Evolutionary conservation across 2,888 invertebrate genomes (phyloP).

Genomic region (Cynaeus angustus): DNA sequence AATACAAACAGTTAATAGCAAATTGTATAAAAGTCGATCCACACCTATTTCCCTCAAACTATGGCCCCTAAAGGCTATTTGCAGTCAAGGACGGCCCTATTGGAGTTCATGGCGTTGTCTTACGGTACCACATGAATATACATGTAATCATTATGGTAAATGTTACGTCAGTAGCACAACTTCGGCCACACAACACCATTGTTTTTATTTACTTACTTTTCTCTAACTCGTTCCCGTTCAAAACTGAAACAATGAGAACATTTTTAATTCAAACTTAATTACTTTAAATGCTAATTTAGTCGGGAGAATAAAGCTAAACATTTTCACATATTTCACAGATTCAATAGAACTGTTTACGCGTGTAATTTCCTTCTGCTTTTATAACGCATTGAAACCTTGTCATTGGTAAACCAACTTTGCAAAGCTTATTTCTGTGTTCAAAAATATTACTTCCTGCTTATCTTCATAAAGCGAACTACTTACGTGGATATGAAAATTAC

Average conservation of each 20-base stretch:
- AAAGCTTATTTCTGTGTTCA: too few species aligned
- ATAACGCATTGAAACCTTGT: slow-evolving; percentile 15
- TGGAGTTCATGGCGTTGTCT: slow-evolving; percentile 9
- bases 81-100: slow-evolving; percentile 23
- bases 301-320: slow-evolving; percentile 15
- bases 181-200: slow-evolving; percentile 17
- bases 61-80: slow-evolving; percentile 17
- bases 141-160: slow-evolving; percentile 29
- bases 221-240: slow-evolving; percentile 23
- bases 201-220: slow-evolving; percentile 38
- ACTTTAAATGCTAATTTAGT: slow-evolving; percentile 28
- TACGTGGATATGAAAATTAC: background rate
- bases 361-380: slow-evolving; percentile 13
- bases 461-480: slow-evolving; percentile 1
- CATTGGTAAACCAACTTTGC: background rate
- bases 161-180: slow-evolving; percentile 17
- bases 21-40: slow-evolving; percentile 11
- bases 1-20: slow-evolving; percentile 24
- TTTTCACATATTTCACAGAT: slow-evolving; percentile 22
- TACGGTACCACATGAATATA: slow-evolving; percentile 24
- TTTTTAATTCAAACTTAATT: slow-evolving; percentile 34
- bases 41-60: slow-evolving; percentile 12
- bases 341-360: slow-evolving; percentile 10
- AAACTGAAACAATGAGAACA: slow-evolving; percentile 31
- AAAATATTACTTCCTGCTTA: slow-evolving; percentile 7